Evolutionary conservation across 2,888 invertebrate genomes (phyloP), one percentile per base, ranked within the genome.

Genomic region (Synanthedon tipuliformis): DNA sequence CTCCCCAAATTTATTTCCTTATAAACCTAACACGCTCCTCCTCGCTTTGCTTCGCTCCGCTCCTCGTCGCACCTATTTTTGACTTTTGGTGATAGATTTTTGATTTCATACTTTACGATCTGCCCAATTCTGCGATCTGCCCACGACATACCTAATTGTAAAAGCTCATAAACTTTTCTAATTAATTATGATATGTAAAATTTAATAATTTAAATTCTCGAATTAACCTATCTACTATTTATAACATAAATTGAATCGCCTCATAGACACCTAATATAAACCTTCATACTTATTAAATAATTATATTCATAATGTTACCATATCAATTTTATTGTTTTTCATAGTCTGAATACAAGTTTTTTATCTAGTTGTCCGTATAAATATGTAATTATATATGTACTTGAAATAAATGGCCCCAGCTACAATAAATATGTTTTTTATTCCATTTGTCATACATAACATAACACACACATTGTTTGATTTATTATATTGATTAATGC

Each of bases 241-340:
- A 53, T 55, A 51, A 52, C 48, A 50, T 53, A 40, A 53, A 51
- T 53, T 52, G 61, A 63, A 71, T 45, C n/a, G 7, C n/a, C 57
- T 61, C 59, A 67, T 73, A 67, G 71, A 73, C 59, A 68, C 69
- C 68, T 74, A 52, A 54, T 54, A 52, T 63, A 63, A 62, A 63
- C 61, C 69, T 71, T 78, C 72, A 65, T 73, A 72, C 66, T 66
- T 63, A 69, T 55, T 65, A 65, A 72, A 73, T 75, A 75, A 74
- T 73, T 81, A 75, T 81, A 82, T 75, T 74, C 82, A 83, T 84
- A 85, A 74, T 81, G 75, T 81, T 83, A 75, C 75, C 82, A 83
- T 84, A 85, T 84, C 81, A 81, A 58, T 34, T 49, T 49, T n/a
- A 76, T 78, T 81, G 75, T 79, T 83, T 81, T 81, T 81, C 75